phyloP scores from a whole-genome alignment of 2,113 vertebrate species.

The Ophiodon elongatus region DNA sequence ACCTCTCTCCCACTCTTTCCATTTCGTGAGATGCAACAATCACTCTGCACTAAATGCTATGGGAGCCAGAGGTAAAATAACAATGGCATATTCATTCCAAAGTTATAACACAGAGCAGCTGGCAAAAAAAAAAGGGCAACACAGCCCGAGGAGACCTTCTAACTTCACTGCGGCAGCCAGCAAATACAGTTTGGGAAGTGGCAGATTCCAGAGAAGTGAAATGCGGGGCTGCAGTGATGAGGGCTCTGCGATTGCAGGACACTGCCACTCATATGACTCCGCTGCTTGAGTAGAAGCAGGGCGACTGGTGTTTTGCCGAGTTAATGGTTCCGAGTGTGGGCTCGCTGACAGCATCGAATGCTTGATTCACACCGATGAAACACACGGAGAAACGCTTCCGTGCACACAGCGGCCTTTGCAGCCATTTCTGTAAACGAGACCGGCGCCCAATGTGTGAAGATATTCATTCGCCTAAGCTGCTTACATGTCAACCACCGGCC shows the following conservation, averaged over 20 bases:
- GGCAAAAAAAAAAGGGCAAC: conserved; percentile 34
- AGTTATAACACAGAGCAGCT: conserved; percentile 62
- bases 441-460: conserved; percentile 41
- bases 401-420: conserved; percentile 32
- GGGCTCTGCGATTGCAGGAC: conserved; percentile 45
- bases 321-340: conserved; percentile 50
- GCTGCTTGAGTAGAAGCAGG: conserved; percentile 21
- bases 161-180: conserved; percentile 49
- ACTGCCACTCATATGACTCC: conserved; percentile 12
- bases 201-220: conserved; percentile 42
- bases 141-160: conserved; percentile 52
- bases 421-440: conserved; percentile 56
- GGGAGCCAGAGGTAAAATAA: conserved; percentile 73
- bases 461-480: conserved; percentile 67
- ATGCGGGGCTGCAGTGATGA: conserved; percentile 46
- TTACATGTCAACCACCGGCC: conserved; percentile 63
- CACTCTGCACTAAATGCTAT: conserved; percentile 61
- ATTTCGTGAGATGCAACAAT: conserved; percentile 62
- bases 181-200: conserved; percentile 47
- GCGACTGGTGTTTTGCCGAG: conserved; percentile 41
- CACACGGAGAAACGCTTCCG: conserved; percentile 47
- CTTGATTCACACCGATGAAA: conserved; percentile 60
- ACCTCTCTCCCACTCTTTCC: conserved; percentile 5
- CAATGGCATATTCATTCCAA: conserved; percentile 57
- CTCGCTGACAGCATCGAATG: conserved; percentile 52